Evolutionary conservation across 2,888 invertebrate species (phyloP).

Genomic region (Megastigmus dorsalis): DNA sequence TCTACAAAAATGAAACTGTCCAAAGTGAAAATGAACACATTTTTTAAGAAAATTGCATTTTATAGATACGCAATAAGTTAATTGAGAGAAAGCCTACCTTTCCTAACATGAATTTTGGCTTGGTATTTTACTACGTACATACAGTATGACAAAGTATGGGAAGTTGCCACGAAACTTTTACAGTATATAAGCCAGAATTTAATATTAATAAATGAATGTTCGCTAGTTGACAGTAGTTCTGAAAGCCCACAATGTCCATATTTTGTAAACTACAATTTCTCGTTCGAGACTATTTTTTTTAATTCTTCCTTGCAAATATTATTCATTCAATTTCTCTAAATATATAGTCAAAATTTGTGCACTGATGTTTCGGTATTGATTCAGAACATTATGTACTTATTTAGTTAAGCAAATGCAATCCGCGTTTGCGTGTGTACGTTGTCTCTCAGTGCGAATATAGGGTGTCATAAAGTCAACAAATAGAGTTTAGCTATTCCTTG

Average conservation of each 20-base stretch:
- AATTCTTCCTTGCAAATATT: too few species aligned
- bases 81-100: neutral
- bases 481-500: too few species aligned
- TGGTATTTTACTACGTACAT: constrained; percentile 2
- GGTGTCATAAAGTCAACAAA: too few species aligned
- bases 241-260: neutral
- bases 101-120: neutral
- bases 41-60: neutral
- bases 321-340: too few species aligned
- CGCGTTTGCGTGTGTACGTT: neutral
- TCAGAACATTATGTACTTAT: too few species aligned
- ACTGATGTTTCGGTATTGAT: too few species aligned
- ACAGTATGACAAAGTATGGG: constrained; percentile 2
- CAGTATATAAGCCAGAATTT: constrained; percentile 9
- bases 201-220: constrained; percentile 14
- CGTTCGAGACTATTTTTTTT: too few species aligned
- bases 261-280: neutral
- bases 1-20: too few species aligned
- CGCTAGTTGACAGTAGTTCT: neutral
- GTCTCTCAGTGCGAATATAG: too few species aligned
- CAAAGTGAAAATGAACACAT: neutral
- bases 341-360: too few species aligned
- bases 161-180: constrained; percentile 8
- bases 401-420: too few species aligned
- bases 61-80: neutral